These are phyloP conservation scores for Macrotis lagotis DNA, from an alignment of 2,113 vertebrate genomes.

Conservation along the genomic window DNA sequence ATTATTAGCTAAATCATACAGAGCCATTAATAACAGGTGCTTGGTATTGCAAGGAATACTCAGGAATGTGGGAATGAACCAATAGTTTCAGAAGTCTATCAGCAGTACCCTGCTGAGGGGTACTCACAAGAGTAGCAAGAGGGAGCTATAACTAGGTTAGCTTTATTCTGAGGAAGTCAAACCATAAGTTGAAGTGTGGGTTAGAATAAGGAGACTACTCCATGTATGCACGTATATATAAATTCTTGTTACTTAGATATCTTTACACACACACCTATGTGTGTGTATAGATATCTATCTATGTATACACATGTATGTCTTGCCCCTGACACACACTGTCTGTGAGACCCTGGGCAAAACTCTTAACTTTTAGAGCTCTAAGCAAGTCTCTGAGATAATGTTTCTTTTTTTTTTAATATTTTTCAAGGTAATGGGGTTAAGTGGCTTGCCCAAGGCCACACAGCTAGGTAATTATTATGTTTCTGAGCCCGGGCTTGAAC, in stretches of 20 bases:
- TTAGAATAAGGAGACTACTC: not conserved
- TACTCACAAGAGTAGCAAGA: not conserved
- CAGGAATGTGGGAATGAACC: not conserved
- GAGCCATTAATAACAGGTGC: not conserved
- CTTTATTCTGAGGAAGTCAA: not conserved
- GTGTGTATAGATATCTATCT: no score
- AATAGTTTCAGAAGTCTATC: not conserved
- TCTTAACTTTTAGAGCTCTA: not conserved
- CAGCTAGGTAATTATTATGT: no score
- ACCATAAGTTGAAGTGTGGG: not conserved
- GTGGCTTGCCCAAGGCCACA: no score
- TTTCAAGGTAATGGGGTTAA: no score
- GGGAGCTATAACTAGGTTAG: not conserved
- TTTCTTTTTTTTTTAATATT: no score
- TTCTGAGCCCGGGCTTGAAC: no score
- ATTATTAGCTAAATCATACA: not conserved
- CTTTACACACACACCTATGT: no score
- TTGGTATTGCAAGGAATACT: not conserved
- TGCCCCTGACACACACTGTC: not conserved
- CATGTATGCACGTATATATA: not conserved
- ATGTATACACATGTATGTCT: not conserved
- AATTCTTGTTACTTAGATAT: not conserved
- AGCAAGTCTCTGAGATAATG: not conserved
- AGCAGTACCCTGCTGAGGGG: not conserved
- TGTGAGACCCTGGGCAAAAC: not conserved